These are phyloP conservation scores for Drosophila ezoana DNA, from an alignment of 2,888 invertebrate species.

Conservation along the genomic window DNA sequence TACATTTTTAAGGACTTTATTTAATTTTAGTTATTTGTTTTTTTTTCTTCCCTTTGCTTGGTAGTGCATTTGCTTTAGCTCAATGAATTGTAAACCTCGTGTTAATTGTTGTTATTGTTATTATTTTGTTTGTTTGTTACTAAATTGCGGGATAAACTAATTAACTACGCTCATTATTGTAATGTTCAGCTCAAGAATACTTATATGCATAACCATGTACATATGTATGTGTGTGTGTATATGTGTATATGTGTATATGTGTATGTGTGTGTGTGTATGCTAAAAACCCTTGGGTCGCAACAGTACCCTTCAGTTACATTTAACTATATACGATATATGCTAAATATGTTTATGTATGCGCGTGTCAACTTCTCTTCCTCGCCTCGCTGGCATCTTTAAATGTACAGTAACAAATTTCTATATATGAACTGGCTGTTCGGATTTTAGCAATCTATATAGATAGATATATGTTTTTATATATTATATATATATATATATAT, in stretches of 20 bases:
- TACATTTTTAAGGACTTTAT: constrained; percentile 9
- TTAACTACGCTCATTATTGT: constrained; percentile 76
- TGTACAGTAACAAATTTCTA: constrained; percentile 63
- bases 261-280: constrained; percentile 21
- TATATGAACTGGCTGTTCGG: constrained; percentile 45
- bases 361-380: constrained; percentile 11
- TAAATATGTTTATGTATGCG: constrained; percentile 18
- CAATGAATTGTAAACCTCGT: constrained; percentile 25
- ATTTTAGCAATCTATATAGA: constrained; percentile 9
- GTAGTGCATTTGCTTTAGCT: constrained; percentile 46
- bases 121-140: constrained; percentile 22
- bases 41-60: constrained; percentile 18
- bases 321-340: constrained; percentile 28
- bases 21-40: not conserved
- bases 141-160: constrained; percentile 59
- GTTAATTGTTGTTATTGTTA: constrained; percentile 30
- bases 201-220: constrained; percentile 30
- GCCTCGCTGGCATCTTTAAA: constrained; percentile 46
- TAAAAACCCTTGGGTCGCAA: constrained; percentile 46
- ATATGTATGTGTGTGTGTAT: constrained; percentile 1
- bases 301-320: constrained; percentile 28
- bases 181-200: constrained; percentile 74
- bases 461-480: constrained; percentile 13
- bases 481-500: constrained; percentile 11
- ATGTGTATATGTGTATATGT: constrained; percentile 10